A percentile compares a stretch with the other conserved stretches of the same genome.
Evolutionary conservation across 2,797 vertebrate genomes (phyloP).

Genomic region (Eulemur albifrons): DNA sequence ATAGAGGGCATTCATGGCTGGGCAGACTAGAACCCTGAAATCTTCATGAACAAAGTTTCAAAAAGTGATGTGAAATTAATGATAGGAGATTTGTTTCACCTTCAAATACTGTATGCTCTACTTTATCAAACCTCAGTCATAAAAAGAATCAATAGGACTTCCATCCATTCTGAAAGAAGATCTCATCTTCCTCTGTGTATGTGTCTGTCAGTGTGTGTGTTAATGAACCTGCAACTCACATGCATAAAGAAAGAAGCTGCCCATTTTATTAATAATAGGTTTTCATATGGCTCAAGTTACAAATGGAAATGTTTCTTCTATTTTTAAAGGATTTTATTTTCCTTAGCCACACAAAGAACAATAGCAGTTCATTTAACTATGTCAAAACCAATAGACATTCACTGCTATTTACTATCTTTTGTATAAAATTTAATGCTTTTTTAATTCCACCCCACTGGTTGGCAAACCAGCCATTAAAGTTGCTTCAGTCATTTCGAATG

Average conservation of each 20-base stretch:
- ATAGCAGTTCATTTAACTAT: slow-evolving; percentile 82
- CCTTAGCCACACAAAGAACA: slow-evolving; percentile 80
- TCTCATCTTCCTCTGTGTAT: background rate
- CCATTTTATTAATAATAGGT: slow-evolving; percentile 70
- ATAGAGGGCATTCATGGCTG: background rate
- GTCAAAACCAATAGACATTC: slow-evolving; percentile 80
- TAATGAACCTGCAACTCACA: slow-evolving; percentile 36
- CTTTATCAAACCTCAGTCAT: background rate
- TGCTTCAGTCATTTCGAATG: slow-evolving; percentile 75
- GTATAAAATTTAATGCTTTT: slow-evolving; percentile 83
- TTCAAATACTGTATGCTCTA: background rate
- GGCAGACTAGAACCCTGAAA: background rate
- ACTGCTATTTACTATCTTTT: slow-evolving; percentile 81
- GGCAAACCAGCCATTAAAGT: slow-evolving; percentile 81
- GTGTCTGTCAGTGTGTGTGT: background rate
- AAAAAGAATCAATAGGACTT: background rate
- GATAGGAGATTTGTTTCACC: background rate
- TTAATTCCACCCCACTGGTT: slow-evolving; percentile 82
- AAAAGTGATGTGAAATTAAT: background rate
- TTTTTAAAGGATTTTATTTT: slow-evolving; percentile 51
- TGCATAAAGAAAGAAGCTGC: slow-evolving; percentile 39
- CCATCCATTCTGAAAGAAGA: background rate
- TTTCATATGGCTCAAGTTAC: slow-evolving; percentile 66
- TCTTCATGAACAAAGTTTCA: background rate
- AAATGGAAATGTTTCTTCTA: slow-evolving; percentile 69